Percentiles rank a stretch among this genome's conserved stretches.
phyloP scores from a whole-genome alignment of 2,888 invertebrate species.

The Arge pagana region DNA sequence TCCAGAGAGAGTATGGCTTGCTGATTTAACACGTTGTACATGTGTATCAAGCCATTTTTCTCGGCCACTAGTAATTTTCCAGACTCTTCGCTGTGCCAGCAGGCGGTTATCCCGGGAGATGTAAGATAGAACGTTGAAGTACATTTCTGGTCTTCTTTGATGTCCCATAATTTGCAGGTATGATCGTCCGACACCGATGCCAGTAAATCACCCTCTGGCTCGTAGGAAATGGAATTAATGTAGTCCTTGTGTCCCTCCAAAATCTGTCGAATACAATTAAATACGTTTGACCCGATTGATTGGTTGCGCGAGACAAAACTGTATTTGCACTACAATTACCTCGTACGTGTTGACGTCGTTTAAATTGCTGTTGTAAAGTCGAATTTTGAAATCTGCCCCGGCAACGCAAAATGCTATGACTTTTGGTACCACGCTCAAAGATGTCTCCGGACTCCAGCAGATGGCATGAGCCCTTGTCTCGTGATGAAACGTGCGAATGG shows the following conservation, averaged over 20 bases:
- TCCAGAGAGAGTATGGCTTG: constrained; percentile 71
- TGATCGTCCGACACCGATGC: constrained; percentile 80
- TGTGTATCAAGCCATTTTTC: constrained; percentile 73
- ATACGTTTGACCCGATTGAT: constrained; percentile 2
- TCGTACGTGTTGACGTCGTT: constrained; percentile 59
- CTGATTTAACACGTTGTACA: constrained; percentile 73
- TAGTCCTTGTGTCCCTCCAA: constrained; percentile 70
- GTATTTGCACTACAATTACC: constrained; percentile 44
- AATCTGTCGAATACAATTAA: constrained; percentile 53
- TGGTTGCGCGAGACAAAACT: not conserved
- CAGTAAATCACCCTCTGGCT: constrained; percentile 69
- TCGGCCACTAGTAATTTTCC: constrained; percentile 76
- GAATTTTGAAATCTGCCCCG: constrained; percentile 63
- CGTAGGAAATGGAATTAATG: constrained; percentile 72
- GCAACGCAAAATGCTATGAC: constrained; percentile 63
- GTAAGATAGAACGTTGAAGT: constrained; percentile 66
- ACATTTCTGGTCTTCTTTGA: constrained; percentile 60
- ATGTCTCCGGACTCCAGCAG: constrained; percentile 68
- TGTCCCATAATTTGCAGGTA: constrained; percentile 72
- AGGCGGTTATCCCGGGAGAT: constrained; percentile 69
- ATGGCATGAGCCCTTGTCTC: constrained; percentile 63
- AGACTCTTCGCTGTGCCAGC: constrained; percentile 73
- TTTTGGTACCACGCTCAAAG: constrained; percentile 64
- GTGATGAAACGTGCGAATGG: constrained; percentile 63
- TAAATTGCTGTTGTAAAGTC: constrained; percentile 64